phyloP scores from a whole-genome alignment of 92 coral and sea anemone genomes.

The Palythoa grandis region DNA sequence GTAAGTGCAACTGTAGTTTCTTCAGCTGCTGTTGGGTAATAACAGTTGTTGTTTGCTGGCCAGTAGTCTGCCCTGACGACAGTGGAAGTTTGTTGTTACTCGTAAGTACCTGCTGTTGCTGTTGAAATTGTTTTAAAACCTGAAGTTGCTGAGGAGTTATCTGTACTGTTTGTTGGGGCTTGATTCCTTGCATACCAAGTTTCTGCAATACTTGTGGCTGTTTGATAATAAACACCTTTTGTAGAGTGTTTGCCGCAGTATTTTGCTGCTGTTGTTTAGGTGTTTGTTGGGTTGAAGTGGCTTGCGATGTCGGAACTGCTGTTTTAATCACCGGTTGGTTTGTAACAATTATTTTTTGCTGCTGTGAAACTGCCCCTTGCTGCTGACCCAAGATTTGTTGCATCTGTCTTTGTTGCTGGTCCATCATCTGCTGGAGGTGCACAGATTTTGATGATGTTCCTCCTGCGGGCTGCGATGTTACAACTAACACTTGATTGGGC shows the following conservation, averaged over 20 bases:
- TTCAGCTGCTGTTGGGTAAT: slow-evolving; percentile 78
- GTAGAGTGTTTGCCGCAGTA: slow-evolving; percentile 62
- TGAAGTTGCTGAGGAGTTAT: slow-evolving; percentile 92
- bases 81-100: slow-evolving; percentile 39
- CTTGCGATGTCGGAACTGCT: slow-evolving; percentile 56
- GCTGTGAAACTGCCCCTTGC: slow-evolving; percentile 34
- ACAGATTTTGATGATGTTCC: background rate
- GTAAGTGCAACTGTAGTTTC: slow-evolving; percentile 70
- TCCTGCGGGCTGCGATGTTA: slow-evolving; percentile 22
- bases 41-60: slow-evolving; percentile 51
- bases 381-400: slow-evolving; percentile 64
- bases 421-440: slow-evolving; percentile 38
- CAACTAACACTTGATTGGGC: slow-evolving; percentile 30
- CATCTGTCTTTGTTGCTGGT: slow-evolving; percentile 52
- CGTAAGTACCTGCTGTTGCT: slow-evolving; percentile 57
- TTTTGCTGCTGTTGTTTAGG: slow-evolving; percentile 69
- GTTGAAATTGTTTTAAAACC: slow-evolving; percentile 81
- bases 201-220: slow-evolving; percentile 85
- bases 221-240: slow-evolving; percentile 92
- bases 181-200: slow-evolving; percentile 76
- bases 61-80: slow-evolving; percentile 44
- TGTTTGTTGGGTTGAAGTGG: slow-evolving; percentile 46
- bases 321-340: slow-evolving; percentile 47
- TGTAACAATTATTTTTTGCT: slow-evolving; percentile 47
- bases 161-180: slow-evolving; percentile 91